Evolutionary conservation across 2,797 vertebrate genomes (phyloP).

Genomic region (Euthynnus affinis): DNA sequence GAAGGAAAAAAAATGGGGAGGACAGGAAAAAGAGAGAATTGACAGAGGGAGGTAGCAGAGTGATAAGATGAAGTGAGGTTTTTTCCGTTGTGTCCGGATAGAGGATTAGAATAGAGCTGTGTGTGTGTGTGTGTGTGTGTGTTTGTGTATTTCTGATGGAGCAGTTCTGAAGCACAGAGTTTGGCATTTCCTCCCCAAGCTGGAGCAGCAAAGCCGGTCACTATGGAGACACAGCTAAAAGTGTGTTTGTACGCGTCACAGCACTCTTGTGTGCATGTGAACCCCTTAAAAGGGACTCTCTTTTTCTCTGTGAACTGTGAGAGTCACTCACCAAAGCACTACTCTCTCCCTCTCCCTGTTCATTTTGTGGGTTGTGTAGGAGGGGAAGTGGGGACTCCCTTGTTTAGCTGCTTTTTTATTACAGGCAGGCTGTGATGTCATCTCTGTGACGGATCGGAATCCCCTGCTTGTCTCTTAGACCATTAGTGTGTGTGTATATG

Average conservation of each 20-base stretch:
- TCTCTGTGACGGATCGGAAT: slow-evolving; percentile 80
- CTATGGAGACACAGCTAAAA: slow-evolving; percentile 78
- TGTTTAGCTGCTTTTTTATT: slow-evolving; percentile 66
- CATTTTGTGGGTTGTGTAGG: slow-evolving; percentile 43
- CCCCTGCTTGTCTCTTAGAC: slow-evolving; percentile 63
- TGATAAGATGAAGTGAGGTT: slow-evolving; percentile 60
- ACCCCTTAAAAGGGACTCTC: slow-evolving; percentile 58
- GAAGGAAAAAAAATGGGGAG: background rate
- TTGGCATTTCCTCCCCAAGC: slow-evolving; percentile 78
- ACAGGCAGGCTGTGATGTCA: slow-evolving; percentile 78
- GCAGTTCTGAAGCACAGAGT: slow-evolving; percentile 46
- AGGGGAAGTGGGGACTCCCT: slow-evolving; percentile 79
- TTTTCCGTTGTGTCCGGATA: slow-evolving; percentile 41
- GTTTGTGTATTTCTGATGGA: slow-evolving; percentile 24
- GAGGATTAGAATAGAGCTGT: slow-evolving; percentile 43
- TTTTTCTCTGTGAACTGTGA: slow-evolving; percentile 41
- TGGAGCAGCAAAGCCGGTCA: slow-evolving; percentile 54
- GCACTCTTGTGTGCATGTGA: slow-evolving; percentile 48
- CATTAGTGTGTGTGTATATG: background rate
- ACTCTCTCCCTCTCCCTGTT: slow-evolving; percentile 4
- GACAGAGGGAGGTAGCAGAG: slow-evolving; percentile 39
- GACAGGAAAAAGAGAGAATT: background rate
- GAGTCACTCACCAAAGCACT: slow-evolving; percentile 35
- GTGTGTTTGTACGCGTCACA: slow-evolving; percentile 57
- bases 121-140: slow-evolving; percentile 24